phyloP scores from a whole-genome alignment of 2,113 vertebrate genomes.

The Rhagologus leucostigma region DNA sequence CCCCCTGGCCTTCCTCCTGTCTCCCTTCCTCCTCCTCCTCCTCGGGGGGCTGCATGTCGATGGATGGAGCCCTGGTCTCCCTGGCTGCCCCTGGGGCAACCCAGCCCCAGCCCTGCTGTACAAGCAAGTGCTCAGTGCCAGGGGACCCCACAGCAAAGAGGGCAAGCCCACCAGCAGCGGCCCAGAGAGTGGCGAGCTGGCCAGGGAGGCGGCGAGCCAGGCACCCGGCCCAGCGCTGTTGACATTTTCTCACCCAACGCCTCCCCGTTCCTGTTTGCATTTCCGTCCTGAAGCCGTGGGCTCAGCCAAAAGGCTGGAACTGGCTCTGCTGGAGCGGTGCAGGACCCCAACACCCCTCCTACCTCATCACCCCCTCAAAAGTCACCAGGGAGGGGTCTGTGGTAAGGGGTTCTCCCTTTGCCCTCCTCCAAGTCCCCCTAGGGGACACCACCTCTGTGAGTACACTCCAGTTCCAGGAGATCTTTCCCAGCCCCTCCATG shows the following conservation, averaged over 20 bases:
- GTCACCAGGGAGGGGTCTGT: background rate
- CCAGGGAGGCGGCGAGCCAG: background rate
- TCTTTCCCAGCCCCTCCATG: background rate
- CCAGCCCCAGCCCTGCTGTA: background rate
- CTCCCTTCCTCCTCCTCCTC: background rate
- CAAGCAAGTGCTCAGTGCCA: background rate
- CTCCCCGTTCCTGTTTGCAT: conserved; percentile 56
- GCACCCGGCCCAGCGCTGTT: conserved; percentile 19
- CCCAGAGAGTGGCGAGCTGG: background rate
- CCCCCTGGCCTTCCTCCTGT: background rate
- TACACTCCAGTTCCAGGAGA: background rate
- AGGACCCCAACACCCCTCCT: background rate
- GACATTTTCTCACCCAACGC: conserved; percentile 60
- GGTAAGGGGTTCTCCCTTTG: background rate
- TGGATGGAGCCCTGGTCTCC: background rate
- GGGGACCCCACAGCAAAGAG: background rate
- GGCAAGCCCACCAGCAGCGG: background rate
- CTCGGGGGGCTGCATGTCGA: background rate
- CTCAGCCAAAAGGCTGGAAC: conserved; percentile 22
- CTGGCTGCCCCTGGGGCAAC: background rate
- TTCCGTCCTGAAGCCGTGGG: background rate
- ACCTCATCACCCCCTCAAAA: background rate
- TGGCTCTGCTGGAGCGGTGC: background rate
- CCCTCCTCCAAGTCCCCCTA: background rate
- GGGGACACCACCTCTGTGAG: background rate